Evolutionary conservation across 2,888 invertebrate genomes (phyloP), one percentile per base, ranked within the genome.

Genomic region (Homarus gammarus): DNA sequence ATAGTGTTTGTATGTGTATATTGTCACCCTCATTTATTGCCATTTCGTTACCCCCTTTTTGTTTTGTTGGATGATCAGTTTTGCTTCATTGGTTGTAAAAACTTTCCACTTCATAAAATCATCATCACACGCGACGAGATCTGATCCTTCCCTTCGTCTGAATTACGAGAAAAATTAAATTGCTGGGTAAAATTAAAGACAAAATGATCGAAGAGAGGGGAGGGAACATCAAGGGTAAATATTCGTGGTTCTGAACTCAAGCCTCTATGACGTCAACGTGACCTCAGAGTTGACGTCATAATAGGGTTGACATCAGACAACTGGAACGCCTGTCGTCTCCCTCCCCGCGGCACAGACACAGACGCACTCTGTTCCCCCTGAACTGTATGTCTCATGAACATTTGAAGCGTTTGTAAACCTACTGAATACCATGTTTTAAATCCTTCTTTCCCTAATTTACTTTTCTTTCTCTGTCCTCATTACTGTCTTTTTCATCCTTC

Each of bases 1-100:
- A n/a, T n/a, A n/a, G n/a, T n/a, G n/a, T n/a, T n/a, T n/a, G n/a
- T n/a, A n/a, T n/a, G n/a, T n/a, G n/a, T n/a, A n/a, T 70, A 70
- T 33, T 31, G 31, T 33, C 70, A 31, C 64, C 64, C 64, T 27
- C 64, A 22, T 27, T 18, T 36, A 70, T 18, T 70, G 70, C 31
- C n/a, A 70, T 27, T 36, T 36, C 31, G 31, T 27, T 36, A 1
- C 27, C n/a, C n/a, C 5, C 33, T 18, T 1, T 31, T 56, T 56
- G 56, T 56, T 56, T 49, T 49, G 49, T 15, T 12, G 0, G 1
- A 8, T 44, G 5, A 8, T 49, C 15, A 1, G 49, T 49, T 49
- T 49, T 49, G 49, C 15, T 56, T 56, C 73, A 73, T 73, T 73
- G 73, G 73, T 73, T 73, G 73, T 73, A 73, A 40, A 73, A 40